Evolutionary conservation across 2,888 invertebrate genomes (phyloP), one percentile per base, ranked within the genome.

Genomic region (Megastigmus dorsalis): DNA sequence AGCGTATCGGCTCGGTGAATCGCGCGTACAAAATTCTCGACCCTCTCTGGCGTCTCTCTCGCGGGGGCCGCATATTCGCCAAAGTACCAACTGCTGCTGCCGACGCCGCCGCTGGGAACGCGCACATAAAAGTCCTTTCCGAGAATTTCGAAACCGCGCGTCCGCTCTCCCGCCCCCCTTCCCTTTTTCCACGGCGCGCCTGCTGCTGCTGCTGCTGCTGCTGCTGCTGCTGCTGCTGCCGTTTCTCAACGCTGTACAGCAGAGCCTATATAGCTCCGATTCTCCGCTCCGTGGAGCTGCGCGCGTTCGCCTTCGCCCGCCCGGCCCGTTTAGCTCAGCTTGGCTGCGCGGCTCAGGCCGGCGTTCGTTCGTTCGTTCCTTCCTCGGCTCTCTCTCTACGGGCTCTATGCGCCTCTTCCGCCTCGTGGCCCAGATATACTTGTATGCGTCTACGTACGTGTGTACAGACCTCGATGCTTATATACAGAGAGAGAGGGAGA

Each of bases 61-160:
- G 13, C 13, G 33, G 1, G 52, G 30, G 52, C n/a, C n/a, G n/a
- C n/a, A n/a, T n/a, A 20, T 54, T 54, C 52, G 52, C 52, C 15
- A 54, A 54, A 54, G 23, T 54, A 20, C 18, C 18, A 30, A 7
- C 15, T 23, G 52, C 52, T 38, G 57, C 1, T 30, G 26, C 52
- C 30, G 30, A n/a, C 52, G 52, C 10, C 50, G 50, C 4, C 23
- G 1, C 26, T 50, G 2, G n/a, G 36, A 48, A 10, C 48, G 43
- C n/a, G 43, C 26, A 55, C 55, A 55, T 45, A 66, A 66, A 67
- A 69, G 68, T 69, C 68, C 68, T 69, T 69, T 69, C 59, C 68
- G 68, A 60, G 68, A 69, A 69, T 69, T 69, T 69, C 68, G 59
- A 69, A 69, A 69, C 59, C 41, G 48, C 59, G 68, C 48, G 45